These are phyloP conservation scores for Thaumatotibia leucotreta DNA, from an alignment of 1,140 invertebrate genomes.

Conservation along the genomic window DNA sequence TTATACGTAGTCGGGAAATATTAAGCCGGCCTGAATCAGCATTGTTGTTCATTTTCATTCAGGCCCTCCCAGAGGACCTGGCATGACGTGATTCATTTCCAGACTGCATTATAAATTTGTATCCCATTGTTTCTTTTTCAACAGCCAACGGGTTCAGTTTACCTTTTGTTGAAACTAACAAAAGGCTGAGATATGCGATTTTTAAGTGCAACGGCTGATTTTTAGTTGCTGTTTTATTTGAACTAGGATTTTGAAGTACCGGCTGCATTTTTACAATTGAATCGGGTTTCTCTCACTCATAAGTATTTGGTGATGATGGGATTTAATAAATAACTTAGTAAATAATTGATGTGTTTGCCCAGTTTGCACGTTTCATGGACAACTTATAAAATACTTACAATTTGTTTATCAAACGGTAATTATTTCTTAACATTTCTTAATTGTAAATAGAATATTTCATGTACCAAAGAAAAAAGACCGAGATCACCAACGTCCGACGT, in stretches of 20 bases:
- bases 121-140: constrained; percentile 67
- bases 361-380: too few species aligned
- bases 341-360: too few species aligned
- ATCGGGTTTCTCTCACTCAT: too few species aligned
- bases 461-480: too few species aligned
- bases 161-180: constrained; percentile 61
- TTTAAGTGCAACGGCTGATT: constrained; percentile 34
- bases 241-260: neutral
- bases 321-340: too few species aligned
- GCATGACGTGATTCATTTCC: constrained; percentile 69
- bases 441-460: too few species aligned
- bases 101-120: constrained; percentile 72
- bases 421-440: too few species aligned
- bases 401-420: too few species aligned
- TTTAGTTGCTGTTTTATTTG: constrained; percentile 18
- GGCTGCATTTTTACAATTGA: neutral
- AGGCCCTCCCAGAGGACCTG: constrained; percentile 50
- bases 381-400: too few species aligned
- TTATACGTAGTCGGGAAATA: constrained; percentile 5
- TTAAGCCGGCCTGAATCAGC: constrained; percentile 40
- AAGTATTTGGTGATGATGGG: too few species aligned
- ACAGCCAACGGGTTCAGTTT: constrained; percentile 52
- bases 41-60: constrained; percentile 69
- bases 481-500: too few species aligned
- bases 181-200: constrained; percentile 49